Conservation (phyloP, 2,113 vertebrate genomes). For the Ictidomys tridecemlineatus region DNA sequence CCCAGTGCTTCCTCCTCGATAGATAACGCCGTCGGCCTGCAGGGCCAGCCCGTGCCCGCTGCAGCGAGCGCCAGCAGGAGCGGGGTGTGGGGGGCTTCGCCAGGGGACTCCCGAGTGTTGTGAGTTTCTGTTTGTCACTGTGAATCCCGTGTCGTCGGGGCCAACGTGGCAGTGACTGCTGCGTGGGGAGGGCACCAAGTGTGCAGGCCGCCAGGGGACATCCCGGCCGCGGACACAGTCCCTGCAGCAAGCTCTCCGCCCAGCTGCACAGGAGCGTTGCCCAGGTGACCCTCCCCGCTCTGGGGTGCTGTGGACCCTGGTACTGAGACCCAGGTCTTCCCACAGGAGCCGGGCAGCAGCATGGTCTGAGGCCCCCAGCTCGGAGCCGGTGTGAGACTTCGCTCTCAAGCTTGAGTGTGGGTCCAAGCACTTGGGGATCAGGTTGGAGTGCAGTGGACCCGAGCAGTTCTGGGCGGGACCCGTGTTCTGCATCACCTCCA, state of each 20-base stretch:
- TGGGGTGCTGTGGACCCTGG: too few relatives aligned
- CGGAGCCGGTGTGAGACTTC: not conserved
- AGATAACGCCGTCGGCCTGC: conserved; percentile 88
- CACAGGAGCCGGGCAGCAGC: too few relatives aligned
- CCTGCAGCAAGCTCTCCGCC: too few relatives aligned
- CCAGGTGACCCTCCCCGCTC: too few relatives aligned
- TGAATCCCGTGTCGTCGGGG: accelerated
- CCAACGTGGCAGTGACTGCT: conserved; percentile 78
- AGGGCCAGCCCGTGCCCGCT: conserved; percentile 87
- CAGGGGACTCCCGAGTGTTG: not conserved
- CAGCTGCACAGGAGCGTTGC: too few relatives aligned
- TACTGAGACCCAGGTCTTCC: too few relatives aligned
- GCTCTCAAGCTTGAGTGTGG: not conserved
- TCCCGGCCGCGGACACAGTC: accelerated
- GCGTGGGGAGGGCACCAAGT: conserved; percentile 65
- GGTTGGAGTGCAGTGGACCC: not conserved
- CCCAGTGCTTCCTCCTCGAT: conserved; percentile 89
- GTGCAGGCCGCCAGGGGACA: not conserved
- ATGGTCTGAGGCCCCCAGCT: too few relatives aligned
- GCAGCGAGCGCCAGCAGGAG: conserved; percentile 42
- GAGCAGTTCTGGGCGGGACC: not conserved
- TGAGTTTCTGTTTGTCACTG: conserved; percentile 69
- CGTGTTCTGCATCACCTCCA: not conserved
- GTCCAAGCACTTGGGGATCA: not conserved
- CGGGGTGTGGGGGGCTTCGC: conserved; percentile 84